Percentiles rank a stretch among this genome's conserved stretches.
Conservation (phyloP, 2,797 vertebrate species). For the Myiothlypis chrysogaster region DNA sequence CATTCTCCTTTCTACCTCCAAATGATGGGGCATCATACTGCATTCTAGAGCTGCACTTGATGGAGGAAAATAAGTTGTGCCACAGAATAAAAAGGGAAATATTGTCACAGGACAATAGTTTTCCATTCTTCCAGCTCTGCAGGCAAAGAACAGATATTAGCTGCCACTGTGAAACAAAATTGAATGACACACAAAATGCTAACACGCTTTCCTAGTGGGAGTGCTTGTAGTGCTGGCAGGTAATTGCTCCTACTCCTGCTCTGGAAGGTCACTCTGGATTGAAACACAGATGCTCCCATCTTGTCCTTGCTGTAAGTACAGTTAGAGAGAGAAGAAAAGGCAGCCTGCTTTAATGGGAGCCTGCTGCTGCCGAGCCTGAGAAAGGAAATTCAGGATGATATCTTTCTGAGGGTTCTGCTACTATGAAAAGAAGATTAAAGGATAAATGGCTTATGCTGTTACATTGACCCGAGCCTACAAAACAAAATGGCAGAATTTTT, state of each 20-base stretch:
- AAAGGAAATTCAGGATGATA: conserved; percentile 5
- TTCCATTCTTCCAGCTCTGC: background rate
- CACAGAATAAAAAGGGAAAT: background rate
- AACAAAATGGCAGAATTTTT: conserved; percentile 5
- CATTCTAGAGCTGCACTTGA: background rate
- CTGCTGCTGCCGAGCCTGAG: conserved; percentile 6
- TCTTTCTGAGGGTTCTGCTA: background rate
- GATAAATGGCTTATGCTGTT: conserved; percentile 41
- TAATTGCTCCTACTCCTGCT: conserved; percentile 22
- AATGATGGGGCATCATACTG: background rate
- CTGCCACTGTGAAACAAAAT: background rate
- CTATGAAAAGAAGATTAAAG: conserved; percentile 59
- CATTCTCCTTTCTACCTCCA: background rate
- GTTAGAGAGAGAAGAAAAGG: background rate
- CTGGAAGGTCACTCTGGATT: background rate
- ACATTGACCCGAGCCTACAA: background rate
- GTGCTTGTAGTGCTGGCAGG: background rate
- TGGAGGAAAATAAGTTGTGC: background rate
- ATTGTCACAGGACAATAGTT: background rate
- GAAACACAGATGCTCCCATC: background rate
- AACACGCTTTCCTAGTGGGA: background rate
- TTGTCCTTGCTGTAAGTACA: background rate
- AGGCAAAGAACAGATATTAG: background rate
- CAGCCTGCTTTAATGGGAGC: background rate
- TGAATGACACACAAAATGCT: background rate